Percentiles rank a stretch among this genome's conserved stretches.
These are phyloP conservation scores for Rhinichthys klamathensis DNA, from an alignment of 2,113 vertebrate species.

Conservation along the genomic window DNA sequence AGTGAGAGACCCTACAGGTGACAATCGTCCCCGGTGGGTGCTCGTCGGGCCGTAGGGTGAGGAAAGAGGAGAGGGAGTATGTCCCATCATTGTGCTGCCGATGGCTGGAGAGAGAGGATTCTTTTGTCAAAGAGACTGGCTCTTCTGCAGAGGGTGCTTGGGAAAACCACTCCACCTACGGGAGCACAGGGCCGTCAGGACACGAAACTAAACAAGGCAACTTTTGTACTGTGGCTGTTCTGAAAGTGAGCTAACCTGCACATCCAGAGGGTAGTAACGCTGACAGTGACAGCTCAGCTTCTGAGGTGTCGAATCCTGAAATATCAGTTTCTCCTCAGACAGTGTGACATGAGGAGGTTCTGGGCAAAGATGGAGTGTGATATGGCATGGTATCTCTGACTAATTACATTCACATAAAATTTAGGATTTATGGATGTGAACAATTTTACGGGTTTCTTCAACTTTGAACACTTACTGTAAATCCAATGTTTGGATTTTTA, in stretches of 20 bases:
- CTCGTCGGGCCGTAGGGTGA: slow-evolving; percentile 63
- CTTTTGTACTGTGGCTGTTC: too few species aligned
- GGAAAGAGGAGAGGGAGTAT: slow-evolving; percentile 76
- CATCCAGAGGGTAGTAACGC: slow-evolving; percentile 76
- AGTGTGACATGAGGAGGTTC: slow-evolving; percentile 73
- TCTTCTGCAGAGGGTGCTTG: slow-evolving; percentile 65
- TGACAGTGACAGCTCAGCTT: slow-evolving; percentile 72
- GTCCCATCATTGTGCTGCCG: slow-evolving; percentile 77
- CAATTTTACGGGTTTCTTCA: neutral
- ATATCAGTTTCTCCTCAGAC: slow-evolving; percentile 65
- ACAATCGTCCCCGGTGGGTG: slow-evolving; percentile 68
- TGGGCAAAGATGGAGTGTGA: slow-evolving; percentile 34
- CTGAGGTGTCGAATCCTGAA: slow-evolving; percentile 57
- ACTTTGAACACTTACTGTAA: neutral
- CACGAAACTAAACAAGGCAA: neutral
- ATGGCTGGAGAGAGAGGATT: slow-evolving; percentile 79
- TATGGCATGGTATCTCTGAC: neutral
- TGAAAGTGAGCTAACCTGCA: slow-evolving; percentile 60
- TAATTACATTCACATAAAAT: neutral
- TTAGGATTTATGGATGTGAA: neutral
- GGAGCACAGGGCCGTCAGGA: slow-evolving; percentile 1
- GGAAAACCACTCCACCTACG: slow-evolving; percentile 75
- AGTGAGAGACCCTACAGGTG: slow-evolving; percentile 81
- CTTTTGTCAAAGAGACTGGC: slow-evolving; percentile 61
- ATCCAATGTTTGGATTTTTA: neutral